Percentiles rank a stretch among this genome's conserved stretches.
Conservation (phyloP, 1,140 invertebrate genomes). For the Leptinotarsa lineolata region DNA sequence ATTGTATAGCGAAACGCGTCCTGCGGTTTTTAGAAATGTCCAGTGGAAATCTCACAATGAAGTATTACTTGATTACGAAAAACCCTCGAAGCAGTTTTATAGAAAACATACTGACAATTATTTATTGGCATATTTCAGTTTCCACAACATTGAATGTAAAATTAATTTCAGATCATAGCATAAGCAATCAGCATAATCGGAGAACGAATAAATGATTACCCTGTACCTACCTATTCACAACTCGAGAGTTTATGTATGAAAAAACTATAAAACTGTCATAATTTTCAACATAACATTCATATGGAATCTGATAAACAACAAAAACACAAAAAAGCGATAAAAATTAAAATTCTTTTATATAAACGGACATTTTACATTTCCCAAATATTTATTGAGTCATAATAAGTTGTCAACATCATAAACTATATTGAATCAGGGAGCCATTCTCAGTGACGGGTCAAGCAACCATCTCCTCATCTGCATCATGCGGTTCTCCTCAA, state of each 20-base stretch:
- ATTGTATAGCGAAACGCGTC: too few species aligned
- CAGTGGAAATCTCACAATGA: too few species aligned
- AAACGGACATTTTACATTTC: conserved; percentile 43
- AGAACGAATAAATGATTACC: conserved; percentile 1
- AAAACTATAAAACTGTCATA: conserved; percentile 37
- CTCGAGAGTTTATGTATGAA: conserved; percentile 2
- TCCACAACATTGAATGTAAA: too few species aligned
- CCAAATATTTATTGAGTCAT: conserved; percentile 49
- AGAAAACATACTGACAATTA: too few species aligned
- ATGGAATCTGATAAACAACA: conserved; percentile 38
- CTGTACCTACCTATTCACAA: conserved; percentile 1
- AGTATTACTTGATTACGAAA: too few species aligned
- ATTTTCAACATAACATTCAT: conserved; percentile 34
- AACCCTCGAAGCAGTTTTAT: too few species aligned
- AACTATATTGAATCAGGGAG: conserved; percentile 46
- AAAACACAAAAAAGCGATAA: conserved; percentile 33
- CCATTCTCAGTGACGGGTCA: conserved; percentile 36
- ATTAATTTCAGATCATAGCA: background rate
- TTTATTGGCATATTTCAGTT: too few species aligned
- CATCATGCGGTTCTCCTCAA: conserved; percentile 21
- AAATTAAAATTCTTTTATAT: conserved; percentile 45
- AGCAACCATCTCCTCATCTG: conserved; percentile 30
- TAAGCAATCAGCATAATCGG: background rate
- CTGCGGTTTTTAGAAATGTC: too few species aligned
- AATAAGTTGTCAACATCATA: conserved; percentile 48